Evolutionary conservation across 1,140 invertebrate genomes (phyloP).

Genomic region (Drosophila ironensis): DNA sequence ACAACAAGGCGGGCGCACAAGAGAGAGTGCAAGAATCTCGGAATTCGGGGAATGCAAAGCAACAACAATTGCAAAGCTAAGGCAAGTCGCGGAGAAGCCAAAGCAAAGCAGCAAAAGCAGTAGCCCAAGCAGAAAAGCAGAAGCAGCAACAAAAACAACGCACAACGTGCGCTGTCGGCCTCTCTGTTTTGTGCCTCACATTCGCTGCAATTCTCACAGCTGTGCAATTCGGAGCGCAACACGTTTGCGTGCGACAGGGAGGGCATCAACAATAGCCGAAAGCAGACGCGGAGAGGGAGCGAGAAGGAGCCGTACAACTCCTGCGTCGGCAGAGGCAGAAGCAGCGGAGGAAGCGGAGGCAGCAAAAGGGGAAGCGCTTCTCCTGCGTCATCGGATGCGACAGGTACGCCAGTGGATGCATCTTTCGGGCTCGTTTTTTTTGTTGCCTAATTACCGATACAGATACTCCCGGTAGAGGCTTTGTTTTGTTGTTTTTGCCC

Average conservation of each 20-base stretch:
- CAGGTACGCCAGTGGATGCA: too few relatives aligned
- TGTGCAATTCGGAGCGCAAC: conserved; percentile 63
- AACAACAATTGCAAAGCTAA: too few relatives aligned
- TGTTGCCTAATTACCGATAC: too few relatives aligned
- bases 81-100: too few relatives aligned
- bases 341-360: conserved; percentile 34
- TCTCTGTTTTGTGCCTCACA: conserved; percentile 62
- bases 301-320: conserved; percentile 1
- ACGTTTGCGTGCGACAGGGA: conserved; percentile 65
- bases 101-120: too few relatives aligned
- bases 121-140: not conserved
- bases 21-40: conserved; percentile 43
- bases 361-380: conserved; percentile 30
- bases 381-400: conserved; percentile 13
- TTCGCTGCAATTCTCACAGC: conserved; percentile 62
- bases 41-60: conserved; percentile 43
- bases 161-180: conserved; percentile 23
- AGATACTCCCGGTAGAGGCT: too few relatives aligned
- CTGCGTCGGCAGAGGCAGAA: conserved; percentile 1
- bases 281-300: not conserved
- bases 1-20: conserved; percentile 48
- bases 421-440: too few relatives aligned
- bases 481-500: too few relatives aligned
- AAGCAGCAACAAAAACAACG: conserved; percentile 16
- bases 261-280: not conserved